Base-by-base conservation (phyloP, 2,888 invertebrate genomes). In the Sminthurides aquaticus region DNA sequence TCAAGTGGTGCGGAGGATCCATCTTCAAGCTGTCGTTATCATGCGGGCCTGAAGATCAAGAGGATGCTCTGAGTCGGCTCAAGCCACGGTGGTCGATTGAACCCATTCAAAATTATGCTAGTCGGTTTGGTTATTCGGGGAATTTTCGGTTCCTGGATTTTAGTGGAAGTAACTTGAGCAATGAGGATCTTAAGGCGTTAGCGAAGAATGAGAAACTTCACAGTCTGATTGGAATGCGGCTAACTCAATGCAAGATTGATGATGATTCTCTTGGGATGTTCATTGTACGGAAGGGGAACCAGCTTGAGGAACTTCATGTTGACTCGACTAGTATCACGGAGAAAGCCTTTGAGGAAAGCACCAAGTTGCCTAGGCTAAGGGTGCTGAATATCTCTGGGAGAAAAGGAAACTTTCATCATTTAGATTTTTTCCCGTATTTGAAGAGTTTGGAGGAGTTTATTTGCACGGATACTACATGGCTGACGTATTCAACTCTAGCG, bases 31-130 rank as follows among this genome's bases (percentile, higher is more conserved):
- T 65, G 3, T 26, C 57, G 5, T 18, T 65, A 1, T 57, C 65
- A 11, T 65, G 65, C 27, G 56, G 57, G 2, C 57, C 62, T n/a
- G 61, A 65, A 20, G 65, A 60, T n/a, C 60, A 57, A 25, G 69
- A 68, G 43, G 68, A 69, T 27, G 56, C 65, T 28, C 52, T 73
- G 49, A 70, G 64, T n/a, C 49, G 69, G 25, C 62, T 73, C 11
- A 71, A 71, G 26, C 73, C 73, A 2, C 65, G 73, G 1, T 73
- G 73, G 73, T 71, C 69, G 15, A 62, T 71, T 26, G 70, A 69
- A n/a, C 71, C 73, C 1, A 66, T 73, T 15, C 65, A 67, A 29
- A 69, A 68, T 28, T 73, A 71, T 48, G 65, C 66, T 54, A 68
- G 66, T 11, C 63, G 73, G 25, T 73, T 73, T 67, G 69, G 71